A percentile compares a stretch with the other conserved stretches of the same genome.
Evolutionary conservation across 2,113 vertebrate species (phyloP).

Genomic region (Solenodon paradoxus): DNA sequence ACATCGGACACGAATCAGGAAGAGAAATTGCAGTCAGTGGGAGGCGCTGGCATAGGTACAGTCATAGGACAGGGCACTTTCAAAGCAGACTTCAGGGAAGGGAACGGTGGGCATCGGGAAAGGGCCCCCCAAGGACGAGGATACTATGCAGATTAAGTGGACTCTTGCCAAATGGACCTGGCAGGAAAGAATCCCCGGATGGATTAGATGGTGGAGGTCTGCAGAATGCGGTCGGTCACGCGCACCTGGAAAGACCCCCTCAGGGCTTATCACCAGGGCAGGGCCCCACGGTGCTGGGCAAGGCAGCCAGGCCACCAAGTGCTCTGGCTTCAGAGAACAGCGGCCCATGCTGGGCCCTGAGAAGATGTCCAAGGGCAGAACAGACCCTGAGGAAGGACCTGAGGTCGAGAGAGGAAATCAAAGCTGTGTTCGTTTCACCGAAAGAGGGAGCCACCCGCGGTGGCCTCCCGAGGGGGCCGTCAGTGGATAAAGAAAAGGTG

Average conservation of each 20-base stretch:
- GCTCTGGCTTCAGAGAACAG: background rate
- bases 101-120: background rate
- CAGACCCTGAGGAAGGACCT: background rate
- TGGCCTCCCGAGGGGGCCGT: background rate
- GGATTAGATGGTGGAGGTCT: background rate
- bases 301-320: too few species aligned
- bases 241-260: background rate
- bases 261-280: background rate
- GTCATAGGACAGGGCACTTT: too few species aligned
- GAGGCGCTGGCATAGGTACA: too few species aligned
- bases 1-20: background rate
- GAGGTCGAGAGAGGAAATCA: rapidly evolving
- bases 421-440: background rate
- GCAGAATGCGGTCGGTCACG: rapidly evolving
- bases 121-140: rapidly evolving
- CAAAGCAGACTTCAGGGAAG: too few species aligned
- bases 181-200: too few species aligned
- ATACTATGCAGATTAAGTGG: background rate
- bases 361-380: background rate
- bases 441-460: background rate
- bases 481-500: rapidly evolving
- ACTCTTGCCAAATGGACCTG: rapidly evolving
- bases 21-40: too few species aligned
- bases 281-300: too few species aligned
- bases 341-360: rapidly evolving